Conservation (phyloP, 2,888 invertebrate genomes). For the Sycophila texana region DNA sequence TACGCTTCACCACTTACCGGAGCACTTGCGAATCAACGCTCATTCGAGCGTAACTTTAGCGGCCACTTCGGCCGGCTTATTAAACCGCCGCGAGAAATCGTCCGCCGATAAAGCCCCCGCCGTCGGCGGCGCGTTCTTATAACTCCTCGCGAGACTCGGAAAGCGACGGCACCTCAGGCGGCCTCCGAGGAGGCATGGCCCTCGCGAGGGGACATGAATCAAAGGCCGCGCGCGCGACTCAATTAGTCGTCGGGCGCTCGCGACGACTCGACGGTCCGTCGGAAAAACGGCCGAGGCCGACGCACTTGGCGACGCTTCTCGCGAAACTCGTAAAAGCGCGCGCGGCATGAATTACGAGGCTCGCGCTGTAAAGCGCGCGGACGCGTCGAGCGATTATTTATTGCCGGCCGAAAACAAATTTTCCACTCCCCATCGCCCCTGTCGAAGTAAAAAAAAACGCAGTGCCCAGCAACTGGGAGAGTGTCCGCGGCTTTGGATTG, state of each 20-base stretch:
- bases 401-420: no score
- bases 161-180: not conserved
- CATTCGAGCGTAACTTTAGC: constrained; percentile 38
- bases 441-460: no score
- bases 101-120: not conserved
- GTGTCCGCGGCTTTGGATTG: no score
- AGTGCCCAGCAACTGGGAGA: no score
- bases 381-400: not conserved
- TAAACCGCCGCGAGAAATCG: constrained; percentile 19
- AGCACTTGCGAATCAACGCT: constrained; percentile 18
- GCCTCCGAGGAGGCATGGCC: no score
- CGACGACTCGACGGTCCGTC: not conserved
- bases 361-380: constrained; percentile 44
- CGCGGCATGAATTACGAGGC: constrained; percentile 49
- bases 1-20: not conserved
- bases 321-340: constrained; percentile 60
- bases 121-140: not conserved
- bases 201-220: constrained; percentile 37
- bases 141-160: not conserved
- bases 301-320: constrained; percentile 59
- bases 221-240: constrained; percentile 41
- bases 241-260: constrained; percentile 52
- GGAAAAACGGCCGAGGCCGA: constrained; percentile 1
- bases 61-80: not conserved
- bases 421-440: no score